Conservation (phyloP, 2,113 vertebrate species). For the Phrynocephalus versicolor region DNA sequence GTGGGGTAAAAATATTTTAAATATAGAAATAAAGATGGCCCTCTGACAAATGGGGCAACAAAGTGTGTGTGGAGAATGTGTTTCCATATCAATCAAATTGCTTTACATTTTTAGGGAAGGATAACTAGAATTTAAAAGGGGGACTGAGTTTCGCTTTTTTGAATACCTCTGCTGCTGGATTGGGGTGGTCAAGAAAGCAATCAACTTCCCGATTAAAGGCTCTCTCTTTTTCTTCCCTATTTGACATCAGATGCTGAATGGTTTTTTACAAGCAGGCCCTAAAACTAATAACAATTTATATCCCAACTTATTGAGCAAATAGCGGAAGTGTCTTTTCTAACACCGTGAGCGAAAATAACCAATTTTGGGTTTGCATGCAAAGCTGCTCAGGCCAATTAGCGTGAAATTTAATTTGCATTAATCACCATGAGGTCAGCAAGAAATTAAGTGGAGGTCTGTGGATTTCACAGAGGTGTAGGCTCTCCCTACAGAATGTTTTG, state of each 20-base stretch:
- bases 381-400: slow-evolving; percentile 71
- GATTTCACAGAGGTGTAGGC: slow-evolving; percentile 55
- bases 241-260: slow-evolving; percentile 29
- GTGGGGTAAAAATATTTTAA: too few relatives aligned
- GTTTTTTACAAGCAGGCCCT: slow-evolving; percentile 44
- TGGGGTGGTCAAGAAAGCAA: neutral
- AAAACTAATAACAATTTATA: slow-evolving; percentile 53
- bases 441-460: slow-evolving; percentile 69
- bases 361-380: slow-evolving; percentile 58
- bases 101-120: neutral
- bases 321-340: slow-evolving; percentile 49
- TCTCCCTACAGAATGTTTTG: slow-evolving; percentile 47
- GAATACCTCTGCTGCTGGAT: neutral
- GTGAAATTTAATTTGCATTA: slow-evolving; percentile 75
- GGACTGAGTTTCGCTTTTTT: neutral
- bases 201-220: slow-evolving; percentile 20
- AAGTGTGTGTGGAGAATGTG: too few relatives aligned
- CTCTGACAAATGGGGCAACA: too few relatives aligned
- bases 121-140: neutral
- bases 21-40: too few relatives aligned
- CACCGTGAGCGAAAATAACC: slow-evolving; percentile 45
- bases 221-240: slow-evolving; percentile 31
- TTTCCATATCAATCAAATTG: too few relatives aligned
- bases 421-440: slow-evolving; percentile 71
- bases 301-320: slow-evolving; percentile 47